These are phyloP conservation scores for Zeugodacus cucurbitae DNA, from an alignment of 1,140 invertebrate genomes.

Conservation along the genomic window DNA sequence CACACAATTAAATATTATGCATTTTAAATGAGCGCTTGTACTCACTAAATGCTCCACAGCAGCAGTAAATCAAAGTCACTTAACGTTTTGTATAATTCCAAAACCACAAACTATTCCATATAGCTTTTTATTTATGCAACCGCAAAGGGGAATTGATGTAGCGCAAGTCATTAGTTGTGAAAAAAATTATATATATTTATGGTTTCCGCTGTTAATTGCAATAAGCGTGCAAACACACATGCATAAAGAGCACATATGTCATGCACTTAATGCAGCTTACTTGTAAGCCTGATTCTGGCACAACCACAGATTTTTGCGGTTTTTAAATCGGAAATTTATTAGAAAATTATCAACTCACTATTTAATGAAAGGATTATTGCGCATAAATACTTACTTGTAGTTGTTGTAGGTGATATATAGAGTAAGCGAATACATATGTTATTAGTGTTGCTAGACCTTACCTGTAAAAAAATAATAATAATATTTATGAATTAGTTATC, in stretches of 20 bases:
- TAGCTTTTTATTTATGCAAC: background rate
- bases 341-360: background rate
- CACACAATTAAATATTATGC: too few species aligned
- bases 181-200: background rate
- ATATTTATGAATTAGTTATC: too few species aligned
- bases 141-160: background rate
- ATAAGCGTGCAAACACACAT: background rate
- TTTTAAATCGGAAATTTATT: background rate
- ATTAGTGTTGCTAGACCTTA: too few species aligned
- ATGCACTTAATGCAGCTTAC: background rate
- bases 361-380: too few species aligned
- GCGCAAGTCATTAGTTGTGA: background rate
- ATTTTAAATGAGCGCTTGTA: too few species aligned
- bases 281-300: background rate
- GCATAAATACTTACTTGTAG: too few species aligned
- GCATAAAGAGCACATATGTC: background rate
- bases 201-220: background rate
- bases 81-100: background rate
- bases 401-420: too few species aligned
- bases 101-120: background rate
- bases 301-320: background rate
- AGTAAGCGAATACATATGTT: too few species aligned
- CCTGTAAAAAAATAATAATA: too few species aligned
- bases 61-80: background rate
- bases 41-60: background rate